Evolutionary conservation across 2,888 invertebrate species (phyloP).

Genomic region (Dolomedes plantarius): DNA sequence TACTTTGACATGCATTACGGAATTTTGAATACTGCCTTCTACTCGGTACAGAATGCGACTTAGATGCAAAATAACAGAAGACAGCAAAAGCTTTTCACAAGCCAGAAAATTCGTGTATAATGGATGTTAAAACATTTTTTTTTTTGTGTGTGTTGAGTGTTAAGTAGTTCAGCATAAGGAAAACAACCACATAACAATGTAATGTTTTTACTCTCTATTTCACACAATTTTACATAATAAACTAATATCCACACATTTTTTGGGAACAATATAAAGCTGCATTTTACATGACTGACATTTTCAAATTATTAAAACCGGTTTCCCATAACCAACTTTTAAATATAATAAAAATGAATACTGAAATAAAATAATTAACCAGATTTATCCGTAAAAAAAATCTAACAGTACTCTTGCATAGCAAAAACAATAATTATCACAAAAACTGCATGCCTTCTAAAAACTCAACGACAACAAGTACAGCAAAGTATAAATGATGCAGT

Average conservation of each 20-base stretch:
- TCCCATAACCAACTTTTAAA: conserved; percentile 62
- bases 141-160: too few relatives aligned
- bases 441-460: conserved; percentile 52
- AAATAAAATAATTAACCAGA: conserved; percentile 43
- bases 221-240: conserved; percentile 66
- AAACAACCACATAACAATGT: conserved; percentile 44
- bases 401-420: conserved; percentile 55
- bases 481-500: conserved; percentile 42
- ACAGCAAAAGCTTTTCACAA: too few relatives aligned
- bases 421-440: conserved; percentile 66
- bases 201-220: conserved; percentile 68
- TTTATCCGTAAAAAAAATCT: conserved; percentile 17
- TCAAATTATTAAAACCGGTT: conserved; percentile 37
- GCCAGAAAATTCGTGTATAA: too few relatives aligned
- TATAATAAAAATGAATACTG: conserved; percentile 68
- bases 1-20: too few relatives aligned
- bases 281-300: conserved; percentile 58
- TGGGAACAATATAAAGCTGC: conserved; percentile 66
- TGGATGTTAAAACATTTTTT: too few relatives aligned
- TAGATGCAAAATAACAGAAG: too few relatives aligned
- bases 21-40: too few relatives aligned
- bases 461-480: conserved; percentile 41
- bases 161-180: not conserved
- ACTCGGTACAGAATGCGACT: too few relatives aligned
- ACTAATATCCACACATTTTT: conserved; percentile 60